Conservation (phyloP, 2,113 vertebrate genomes). For the Chitala chitala region DNA sequence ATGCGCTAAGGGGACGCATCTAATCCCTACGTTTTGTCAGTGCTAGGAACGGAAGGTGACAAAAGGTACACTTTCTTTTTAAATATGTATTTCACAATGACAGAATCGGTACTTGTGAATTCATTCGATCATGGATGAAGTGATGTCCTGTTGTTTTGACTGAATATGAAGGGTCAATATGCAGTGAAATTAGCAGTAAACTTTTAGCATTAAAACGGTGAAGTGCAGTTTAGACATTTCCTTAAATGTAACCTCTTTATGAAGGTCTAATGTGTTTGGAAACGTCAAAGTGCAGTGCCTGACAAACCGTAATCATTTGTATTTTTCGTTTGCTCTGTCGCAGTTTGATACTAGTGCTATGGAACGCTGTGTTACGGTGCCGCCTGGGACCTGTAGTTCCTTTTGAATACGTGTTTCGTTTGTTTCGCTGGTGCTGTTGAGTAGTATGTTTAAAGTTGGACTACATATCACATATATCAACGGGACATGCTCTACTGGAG, state of each 20-base stretch:
- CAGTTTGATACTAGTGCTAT: constrained; percentile 1
- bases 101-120: neutral
- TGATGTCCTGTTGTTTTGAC: neutral
- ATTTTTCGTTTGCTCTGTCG: constrained; percentile 17
- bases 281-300: neutral
- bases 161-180: neutral
- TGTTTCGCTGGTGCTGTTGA: neutral
- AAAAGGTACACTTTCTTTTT: neutral
- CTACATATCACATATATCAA: constrained; percentile 17
- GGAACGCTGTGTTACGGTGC: neutral
- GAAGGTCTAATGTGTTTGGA: neutral
- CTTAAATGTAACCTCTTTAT: neutral
- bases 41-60: neutral
- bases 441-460: neutral
- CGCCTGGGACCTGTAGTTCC: constrained; percentile 22
- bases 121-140: neutral
- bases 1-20: neutral
- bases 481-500: neutral
- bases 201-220: neutral
- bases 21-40: too few species aligned
- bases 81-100: neutral
- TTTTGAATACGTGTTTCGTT: neutral
- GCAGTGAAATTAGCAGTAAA: neutral
- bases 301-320: neutral
- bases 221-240: neutral